These are phyloP conservation scores for Loris lydekkerianus DNA, from an alignment of 2,797 vertebrate genomes.

Conservation along the genomic window DNA sequence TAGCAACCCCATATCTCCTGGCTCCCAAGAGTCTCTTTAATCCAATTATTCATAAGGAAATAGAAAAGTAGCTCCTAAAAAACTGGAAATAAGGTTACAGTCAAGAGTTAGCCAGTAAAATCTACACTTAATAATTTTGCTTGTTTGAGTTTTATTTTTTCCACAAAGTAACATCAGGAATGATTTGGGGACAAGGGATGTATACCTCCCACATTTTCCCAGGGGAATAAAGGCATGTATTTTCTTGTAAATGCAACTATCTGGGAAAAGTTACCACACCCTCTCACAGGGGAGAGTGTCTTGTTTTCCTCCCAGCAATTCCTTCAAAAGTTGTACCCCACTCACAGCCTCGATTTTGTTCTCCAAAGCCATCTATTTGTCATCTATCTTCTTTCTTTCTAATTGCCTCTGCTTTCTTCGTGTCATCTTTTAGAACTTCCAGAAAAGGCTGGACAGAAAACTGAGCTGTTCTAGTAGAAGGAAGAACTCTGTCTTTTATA, in stretches of 20 bases:
- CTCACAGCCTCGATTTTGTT: not conserved
- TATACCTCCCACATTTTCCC: not conserved
- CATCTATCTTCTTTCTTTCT: not conserved
- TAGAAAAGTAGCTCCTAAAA: not conserved
- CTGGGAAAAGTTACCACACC: not conserved
- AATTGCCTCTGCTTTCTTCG: not conserved
- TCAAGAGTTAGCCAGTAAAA: conserved; percentile 22
- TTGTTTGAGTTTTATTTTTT: not conserved
- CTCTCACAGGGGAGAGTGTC: not conserved
- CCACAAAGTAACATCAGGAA: not conserved
- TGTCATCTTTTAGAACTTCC: not conserved
- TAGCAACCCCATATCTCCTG: not conserved
- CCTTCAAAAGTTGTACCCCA: not conserved
- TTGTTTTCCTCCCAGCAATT: not conserved
- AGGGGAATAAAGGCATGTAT: not conserved
- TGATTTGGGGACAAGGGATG: not conserved
- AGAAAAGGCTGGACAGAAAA: not conserved
- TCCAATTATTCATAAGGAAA: not conserved
- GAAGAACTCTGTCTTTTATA: not conserved
- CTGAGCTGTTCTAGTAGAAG: not conserved
- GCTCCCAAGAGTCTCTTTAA: not conserved
- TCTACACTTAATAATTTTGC: not conserved
- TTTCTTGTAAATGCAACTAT: conserved; percentile 28
- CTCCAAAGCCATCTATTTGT: not conserved
- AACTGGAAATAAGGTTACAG: not conserved